Evolutionary conservation across 2,888 invertebrate genomes (phyloP).

Genomic region (Taphrorychus bicolor): DNA sequence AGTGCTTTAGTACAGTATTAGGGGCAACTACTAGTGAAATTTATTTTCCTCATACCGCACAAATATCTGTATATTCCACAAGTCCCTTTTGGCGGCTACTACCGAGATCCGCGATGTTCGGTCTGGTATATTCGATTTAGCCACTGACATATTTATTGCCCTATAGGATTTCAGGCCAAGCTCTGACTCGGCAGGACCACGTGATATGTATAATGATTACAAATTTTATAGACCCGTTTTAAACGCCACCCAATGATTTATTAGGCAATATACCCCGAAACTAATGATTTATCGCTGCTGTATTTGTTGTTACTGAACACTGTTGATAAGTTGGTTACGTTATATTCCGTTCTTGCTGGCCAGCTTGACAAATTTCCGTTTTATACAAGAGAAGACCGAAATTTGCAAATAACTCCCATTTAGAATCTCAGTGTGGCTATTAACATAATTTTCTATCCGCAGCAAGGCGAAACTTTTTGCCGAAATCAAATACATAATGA

Average conservation of each 20-base stretch:
- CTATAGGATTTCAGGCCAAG: constrained; percentile 13
- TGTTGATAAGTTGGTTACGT: constrained; percentile 4
- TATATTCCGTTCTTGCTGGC: neutral
- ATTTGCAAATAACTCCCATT: neutral
- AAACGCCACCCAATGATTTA: constrained; percentile 8
- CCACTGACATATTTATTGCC: constrained; percentile 14
- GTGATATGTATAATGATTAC: constrained; percentile 21
- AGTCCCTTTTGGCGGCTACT: neutral
- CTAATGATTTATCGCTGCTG: constrained; percentile 4
- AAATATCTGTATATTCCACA: neutral
- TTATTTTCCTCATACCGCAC: neutral
- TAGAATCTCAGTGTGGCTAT: neutral
- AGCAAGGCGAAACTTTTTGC: neutral
- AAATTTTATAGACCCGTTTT: constrained; percentile 19
- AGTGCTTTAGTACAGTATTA: no score
- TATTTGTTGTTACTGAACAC: constrained; percentile 6
- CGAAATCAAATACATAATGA: neutral
- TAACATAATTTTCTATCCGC: neutral
- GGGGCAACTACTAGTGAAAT: no score
- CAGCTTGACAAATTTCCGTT: neutral
- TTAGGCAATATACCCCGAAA: constrained; percentile 3
- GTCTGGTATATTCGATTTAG: constrained; percentile 9
- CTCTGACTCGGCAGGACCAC: constrained; percentile 8
- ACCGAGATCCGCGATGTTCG: constrained; percentile 7
- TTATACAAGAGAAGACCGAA: neutral